phyloP scores from a whole-genome alignment of 2,888 invertebrate genomes.

The Coremacera marginata region DNA sequence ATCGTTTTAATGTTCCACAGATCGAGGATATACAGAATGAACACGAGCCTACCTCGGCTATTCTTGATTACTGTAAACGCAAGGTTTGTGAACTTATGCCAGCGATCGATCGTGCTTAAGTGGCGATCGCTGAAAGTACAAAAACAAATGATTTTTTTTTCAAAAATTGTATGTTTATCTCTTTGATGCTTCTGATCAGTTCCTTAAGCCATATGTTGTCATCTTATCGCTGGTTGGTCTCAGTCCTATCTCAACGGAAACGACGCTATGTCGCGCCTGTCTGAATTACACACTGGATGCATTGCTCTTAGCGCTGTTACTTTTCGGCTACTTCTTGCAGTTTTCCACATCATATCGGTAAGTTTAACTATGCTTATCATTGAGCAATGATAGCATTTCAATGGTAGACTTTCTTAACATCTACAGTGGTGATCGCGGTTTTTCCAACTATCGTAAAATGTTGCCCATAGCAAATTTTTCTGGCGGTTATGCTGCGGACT shows the following conservation, averaged over 20 bases:
- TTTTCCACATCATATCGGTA: conserved; percentile 85
- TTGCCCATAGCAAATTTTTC: conserved; percentile 36
- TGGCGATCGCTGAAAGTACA: background rate
- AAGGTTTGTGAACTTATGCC: conserved; percentile 70
- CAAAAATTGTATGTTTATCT: background rate
- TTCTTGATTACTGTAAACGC: conserved; percentile 84
- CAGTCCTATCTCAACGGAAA: conserved; percentile 77
- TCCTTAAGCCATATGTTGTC: conserved; percentile 81
- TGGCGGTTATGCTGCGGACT: conserved; percentile 22
- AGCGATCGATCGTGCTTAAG: background rate
- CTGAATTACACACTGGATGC: conserved; percentile 78
- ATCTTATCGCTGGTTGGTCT: conserved; percentile 82
- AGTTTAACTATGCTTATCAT: conserved; percentile 38
- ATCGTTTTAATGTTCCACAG: conserved; percentile 67
- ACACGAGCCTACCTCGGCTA: conserved; percentile 81
- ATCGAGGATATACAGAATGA: conserved; percentile 78
- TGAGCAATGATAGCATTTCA: background rate
- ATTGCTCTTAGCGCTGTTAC: conserved; percentile 76
- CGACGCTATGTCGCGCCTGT: conserved; percentile 73
- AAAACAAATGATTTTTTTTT: conserved; percentile 1
- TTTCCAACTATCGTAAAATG: conserved; percentile 55
- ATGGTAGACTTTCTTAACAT: background rate
- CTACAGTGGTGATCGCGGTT: conserved; percentile 63
- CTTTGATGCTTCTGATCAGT: conserved; percentile 67
- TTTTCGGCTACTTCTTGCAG: conserved; percentile 81